These are phyloP conservation scores for Pseudocheirus occidentalis DNA, from an alignment of 2,797 vertebrate genomes.

Conservation along the genomic window DNA sequence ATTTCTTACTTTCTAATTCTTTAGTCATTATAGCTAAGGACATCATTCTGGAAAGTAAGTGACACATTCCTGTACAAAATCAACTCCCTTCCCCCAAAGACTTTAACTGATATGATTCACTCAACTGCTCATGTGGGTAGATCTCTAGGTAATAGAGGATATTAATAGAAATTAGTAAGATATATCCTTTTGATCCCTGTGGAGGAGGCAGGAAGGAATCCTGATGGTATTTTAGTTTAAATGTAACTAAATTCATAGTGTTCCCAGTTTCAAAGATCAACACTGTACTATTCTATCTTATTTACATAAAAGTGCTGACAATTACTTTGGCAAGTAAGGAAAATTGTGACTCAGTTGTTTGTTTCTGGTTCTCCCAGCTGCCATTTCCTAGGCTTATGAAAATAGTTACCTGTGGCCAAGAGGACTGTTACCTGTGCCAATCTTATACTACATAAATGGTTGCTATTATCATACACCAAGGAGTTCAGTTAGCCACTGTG, in stretches of 20 bases:
- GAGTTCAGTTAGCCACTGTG: conserved; percentile 54
- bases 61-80: conserved; percentile 65
- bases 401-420: conserved; percentile 56
- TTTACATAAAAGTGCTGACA: conserved; percentile 71
- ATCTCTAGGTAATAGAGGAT: conserved; percentile 81
- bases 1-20: conserved; percentile 69
- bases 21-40: conserved; percentile 72
- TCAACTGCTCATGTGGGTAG: conserved; percentile 81
- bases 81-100: conserved; percentile 76
- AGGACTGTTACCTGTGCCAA: conserved; percentile 63
- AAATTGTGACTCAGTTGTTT: conserved; percentile 48
- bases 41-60: conserved; percentile 74
- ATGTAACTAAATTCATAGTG: conserved; percentile 74
- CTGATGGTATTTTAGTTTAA: conserved; percentile 71
- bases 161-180: conserved; percentile 81
- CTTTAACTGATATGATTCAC: conserved; percentile 82
- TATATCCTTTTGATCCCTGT: conserved; percentile 81
- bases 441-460: conserved; percentile 29
- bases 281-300: conserved; percentile 66
- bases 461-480: conserved; percentile 45
- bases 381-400: conserved; percentile 61
- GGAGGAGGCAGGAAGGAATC: conserved; percentile 74
- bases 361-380: conserved; percentile 55
- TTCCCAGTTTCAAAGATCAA: conserved; percentile 74
- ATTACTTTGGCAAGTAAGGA: conserved; percentile 65